phyloP scores from a whole-genome alignment of 2,888 invertebrate species.

The Keiferia lycopersicella region DNA sequence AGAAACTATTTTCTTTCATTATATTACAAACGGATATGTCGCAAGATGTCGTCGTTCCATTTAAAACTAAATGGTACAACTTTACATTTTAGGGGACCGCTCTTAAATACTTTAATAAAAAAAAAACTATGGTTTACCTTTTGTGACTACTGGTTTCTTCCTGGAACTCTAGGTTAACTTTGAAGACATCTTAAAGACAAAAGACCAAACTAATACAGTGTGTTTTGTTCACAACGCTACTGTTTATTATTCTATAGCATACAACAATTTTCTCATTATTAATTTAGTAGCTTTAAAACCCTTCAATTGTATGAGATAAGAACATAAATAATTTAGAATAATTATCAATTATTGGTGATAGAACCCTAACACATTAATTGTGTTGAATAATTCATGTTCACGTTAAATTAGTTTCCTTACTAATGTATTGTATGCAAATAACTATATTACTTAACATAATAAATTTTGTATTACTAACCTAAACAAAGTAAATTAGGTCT shows the following conservation, averaged over 20 bases:
- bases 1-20: conserved; percentile 24
- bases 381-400: neutral
- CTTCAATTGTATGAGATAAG: neutral
- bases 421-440: neutral
- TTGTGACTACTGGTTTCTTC: neutral
- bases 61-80: conserved; percentile 6
- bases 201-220: too few relatives aligned
- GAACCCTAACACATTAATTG: neutral
- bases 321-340: neutral
- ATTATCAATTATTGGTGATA: neutral
- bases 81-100: neutral
- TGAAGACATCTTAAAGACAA: too few relatives aligned
- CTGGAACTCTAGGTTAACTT: too few relatives aligned
- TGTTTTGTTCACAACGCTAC: too few relatives aligned
- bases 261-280: too few relatives aligned
- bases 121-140: neutral
- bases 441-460: conserved; percentile 1
- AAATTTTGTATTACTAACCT: neutral
- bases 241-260: too few relatives aligned
- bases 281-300: too few relatives aligned
- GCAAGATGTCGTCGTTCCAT: conserved; percentile 12
- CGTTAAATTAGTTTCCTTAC: neutral
- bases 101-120: neutral
- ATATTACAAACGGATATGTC: neutral
- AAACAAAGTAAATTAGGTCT: conserved; percentile 1